Conservation (phyloP, 2,113 vertebrate species). For the Dipodomys spectabilis region DNA sequence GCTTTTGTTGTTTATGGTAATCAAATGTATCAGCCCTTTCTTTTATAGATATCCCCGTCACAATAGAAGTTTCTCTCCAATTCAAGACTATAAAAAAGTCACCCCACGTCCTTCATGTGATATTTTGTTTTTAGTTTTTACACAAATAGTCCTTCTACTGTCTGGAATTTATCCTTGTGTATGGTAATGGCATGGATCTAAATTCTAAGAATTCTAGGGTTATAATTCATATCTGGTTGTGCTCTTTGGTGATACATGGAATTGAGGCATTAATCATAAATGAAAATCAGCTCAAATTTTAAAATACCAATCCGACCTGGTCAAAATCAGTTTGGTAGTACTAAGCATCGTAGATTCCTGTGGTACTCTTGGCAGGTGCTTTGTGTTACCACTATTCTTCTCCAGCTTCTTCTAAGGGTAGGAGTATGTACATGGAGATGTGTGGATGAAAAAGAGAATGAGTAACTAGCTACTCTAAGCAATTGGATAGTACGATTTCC, state of each 20-base stretch:
- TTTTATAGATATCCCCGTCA: background rate
- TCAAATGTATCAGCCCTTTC: background rate
- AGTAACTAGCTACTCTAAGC: background rate
- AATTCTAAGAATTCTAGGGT: background rate
- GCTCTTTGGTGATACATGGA: background rate
- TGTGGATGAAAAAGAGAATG: background rate
- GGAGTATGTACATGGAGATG: no score
- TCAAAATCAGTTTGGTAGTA: background rate
- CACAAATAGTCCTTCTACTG: background rate
- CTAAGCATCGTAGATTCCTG: background rate
- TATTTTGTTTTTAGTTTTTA: background rate
- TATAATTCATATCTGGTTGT: background rate
- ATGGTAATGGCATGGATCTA: background rate
- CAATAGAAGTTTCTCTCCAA: background rate
- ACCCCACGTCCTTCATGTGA: background rate
- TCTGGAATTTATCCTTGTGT: background rate
- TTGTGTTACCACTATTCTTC: background rate
- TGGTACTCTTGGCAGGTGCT: background rate
- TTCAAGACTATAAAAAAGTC: background rate
- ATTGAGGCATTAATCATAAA: background rate
- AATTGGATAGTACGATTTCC: background rate
- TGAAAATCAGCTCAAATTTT: background rate
- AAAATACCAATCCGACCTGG: background rate
- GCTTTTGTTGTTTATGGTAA: background rate
- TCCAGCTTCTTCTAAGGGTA: background rate